Evolutionary conservation across 2,888 invertebrate species (phyloP).

Genomic region (Micoletzkya japonica): DNA sequence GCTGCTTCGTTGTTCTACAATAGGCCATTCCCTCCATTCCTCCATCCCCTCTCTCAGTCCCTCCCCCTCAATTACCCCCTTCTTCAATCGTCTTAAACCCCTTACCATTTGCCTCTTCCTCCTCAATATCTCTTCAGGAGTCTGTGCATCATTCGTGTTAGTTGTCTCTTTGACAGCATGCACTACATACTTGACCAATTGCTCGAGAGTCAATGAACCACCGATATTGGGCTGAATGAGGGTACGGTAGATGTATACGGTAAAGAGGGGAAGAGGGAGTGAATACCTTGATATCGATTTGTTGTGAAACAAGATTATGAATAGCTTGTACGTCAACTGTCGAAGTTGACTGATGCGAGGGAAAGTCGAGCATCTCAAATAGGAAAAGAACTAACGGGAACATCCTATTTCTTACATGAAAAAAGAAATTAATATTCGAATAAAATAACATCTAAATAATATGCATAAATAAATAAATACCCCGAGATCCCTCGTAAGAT

Average conservation of each 20-base stretch:
- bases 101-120: conserved; percentile 29
- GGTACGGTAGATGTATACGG: not conserved
- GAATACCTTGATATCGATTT: conserved; percentile 19
- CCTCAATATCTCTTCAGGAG: conserved; percentile 23
- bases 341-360: not conserved
- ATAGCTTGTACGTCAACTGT: not conserved
- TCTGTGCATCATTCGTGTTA: not conserved
- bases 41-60: too few relatives aligned
- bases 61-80: not conserved
- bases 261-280: not conserved
- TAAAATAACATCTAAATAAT: too few relatives aligned
- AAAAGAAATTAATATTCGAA: not conserved
- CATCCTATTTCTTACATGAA: not conserved
- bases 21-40: not conserved
- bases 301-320: conserved; percentile 10
- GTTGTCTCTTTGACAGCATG: conserved; percentile 21
- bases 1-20: conserved; percentile 28
- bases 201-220: conserved; percentile 8
- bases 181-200: conserved; percentile 14
- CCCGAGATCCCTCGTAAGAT: too few relatives aligned
- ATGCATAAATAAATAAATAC: too few relatives aligned
- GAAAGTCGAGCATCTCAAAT: conserved; percentile 21
- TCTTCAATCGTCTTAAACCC: not conserved
- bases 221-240: conserved; percentile 17
- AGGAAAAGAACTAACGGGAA: too few relatives aligned